Evolutionary conservation across 2,888 invertebrate species (phyloP).

Genomic region (Cephalotes varians): DNA sequence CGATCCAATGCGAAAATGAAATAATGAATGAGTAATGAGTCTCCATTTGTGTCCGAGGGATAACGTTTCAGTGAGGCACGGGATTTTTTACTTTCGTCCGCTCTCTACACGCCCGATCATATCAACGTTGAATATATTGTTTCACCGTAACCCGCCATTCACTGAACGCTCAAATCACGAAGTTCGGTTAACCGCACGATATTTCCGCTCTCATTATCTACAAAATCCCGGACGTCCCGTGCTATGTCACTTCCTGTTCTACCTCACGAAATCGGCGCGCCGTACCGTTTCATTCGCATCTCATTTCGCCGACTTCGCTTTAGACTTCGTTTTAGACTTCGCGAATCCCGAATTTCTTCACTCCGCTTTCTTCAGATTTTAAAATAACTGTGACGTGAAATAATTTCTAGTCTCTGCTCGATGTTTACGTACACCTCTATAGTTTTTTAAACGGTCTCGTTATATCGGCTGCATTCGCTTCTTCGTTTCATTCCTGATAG

Average conservation of each 20-base stretch:
- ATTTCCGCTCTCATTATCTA: conserved; percentile 71
- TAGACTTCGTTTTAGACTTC: no score
- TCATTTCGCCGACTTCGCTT: conserved; percentile 1
- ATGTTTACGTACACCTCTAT: neutral
- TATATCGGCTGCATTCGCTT: neutral
- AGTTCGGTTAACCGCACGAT: conserved; percentile 78
- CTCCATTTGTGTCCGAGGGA: conserved; percentile 8
- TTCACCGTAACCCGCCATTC: conserved; percentile 50
- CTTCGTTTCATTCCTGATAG: neutral
- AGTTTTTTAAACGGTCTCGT: conserved; percentile 15
- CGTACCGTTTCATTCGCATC: conserved; percentile 27
- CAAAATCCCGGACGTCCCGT: conserved; percentile 70
- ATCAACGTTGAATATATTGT: conserved; percentile 41
- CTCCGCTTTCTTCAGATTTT: neutral
- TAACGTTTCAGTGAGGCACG: conserved; percentile 13
- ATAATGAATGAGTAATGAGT: conserved; percentile 38
- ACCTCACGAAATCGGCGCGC: conserved; percentile 61
- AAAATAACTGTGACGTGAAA: neutral
- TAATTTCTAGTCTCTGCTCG: neutral
- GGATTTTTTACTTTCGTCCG: conserved; percentile 54
- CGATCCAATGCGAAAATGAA: neutral
- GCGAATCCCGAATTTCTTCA: neutral
- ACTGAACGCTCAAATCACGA: conserved; percentile 64
- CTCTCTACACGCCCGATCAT: conserved; percentile 46
- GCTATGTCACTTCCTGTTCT: conserved; percentile 71